phyloP scores from a whole-genome alignment of 2,113 vertebrate species.

The Melanostigma gelatinosum region DNA sequence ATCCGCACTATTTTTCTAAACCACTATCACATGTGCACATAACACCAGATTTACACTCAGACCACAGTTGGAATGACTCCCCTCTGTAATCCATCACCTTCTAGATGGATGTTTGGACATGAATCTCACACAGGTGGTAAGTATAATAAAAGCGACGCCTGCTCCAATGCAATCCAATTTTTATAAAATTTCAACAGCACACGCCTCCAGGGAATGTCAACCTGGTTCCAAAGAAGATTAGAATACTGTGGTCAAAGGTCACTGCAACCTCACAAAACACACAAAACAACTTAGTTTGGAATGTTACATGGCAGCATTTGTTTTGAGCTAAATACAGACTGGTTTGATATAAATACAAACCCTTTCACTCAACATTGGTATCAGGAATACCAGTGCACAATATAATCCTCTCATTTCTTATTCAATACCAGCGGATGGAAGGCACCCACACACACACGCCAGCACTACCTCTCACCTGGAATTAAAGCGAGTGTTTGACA shows the following conservation, averaged over 20 bases:
- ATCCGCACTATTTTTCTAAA: slow-evolving; percentile 60
- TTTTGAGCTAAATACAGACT: neutral
- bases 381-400: neutral
- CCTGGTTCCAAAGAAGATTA: neutral
- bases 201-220: neutral
- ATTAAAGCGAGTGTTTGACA: slow-evolving; percentile 31
- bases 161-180: neutral
- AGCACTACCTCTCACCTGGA: slow-evolving; percentile 25
- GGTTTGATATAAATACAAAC: slow-evolving; percentile 13
- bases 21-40: slow-evolving; percentile 60
- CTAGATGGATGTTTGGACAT: slow-evolving; percentile 54
- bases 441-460: neutral
- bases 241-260: neutral
- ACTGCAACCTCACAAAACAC: neutral
- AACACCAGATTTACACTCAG: slow-evolving; percentile 29
- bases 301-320: neutral
- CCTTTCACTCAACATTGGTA: neutral
- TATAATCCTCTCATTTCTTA: neutral
- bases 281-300: neutral
- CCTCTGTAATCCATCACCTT: slow-evolving; percentile 60
- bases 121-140: slow-evolving; percentile 43
- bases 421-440: slow-evolving; percentile 15
- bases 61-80: slow-evolving; percentile 41
- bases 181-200: neutral
- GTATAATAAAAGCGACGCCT: neutral